phyloP scores from a whole-genome alignment of 2,888 invertebrate genomes.

The Sinopyrophorus schimmeli region DNA sequence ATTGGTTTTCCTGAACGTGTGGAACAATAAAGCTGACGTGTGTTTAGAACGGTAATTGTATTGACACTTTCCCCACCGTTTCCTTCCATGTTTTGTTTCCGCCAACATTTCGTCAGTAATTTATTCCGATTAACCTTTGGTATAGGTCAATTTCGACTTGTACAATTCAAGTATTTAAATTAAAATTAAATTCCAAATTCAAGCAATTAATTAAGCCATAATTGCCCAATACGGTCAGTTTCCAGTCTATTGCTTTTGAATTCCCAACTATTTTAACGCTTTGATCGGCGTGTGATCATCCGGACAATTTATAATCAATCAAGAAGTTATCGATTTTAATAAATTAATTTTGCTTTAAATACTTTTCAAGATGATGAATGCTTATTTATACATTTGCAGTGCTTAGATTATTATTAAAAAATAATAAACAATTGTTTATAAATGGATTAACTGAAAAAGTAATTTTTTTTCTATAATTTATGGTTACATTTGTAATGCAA shows the following conservation, averaged over 20 bases:
- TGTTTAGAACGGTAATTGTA: slow-evolving; percentile 41
- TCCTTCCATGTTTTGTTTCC: slow-evolving; percentile 26
- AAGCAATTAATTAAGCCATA: slow-evolving; percentile 24
- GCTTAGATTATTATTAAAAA: no score
- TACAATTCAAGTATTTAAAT: slow-evolving; percentile 1
- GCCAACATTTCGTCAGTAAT: slow-evolving; percentile 15
- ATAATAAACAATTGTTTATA: no score
- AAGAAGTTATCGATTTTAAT: slow-evolving; percentile 27
- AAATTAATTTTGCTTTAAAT: slow-evolving; percentile 10
- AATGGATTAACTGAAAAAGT: no score
- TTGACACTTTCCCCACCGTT: slow-evolving; percentile 40
- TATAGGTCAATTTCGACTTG: neutral
- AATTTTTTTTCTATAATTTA: no score
- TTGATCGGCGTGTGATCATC: slow-evolving; percentile 24
- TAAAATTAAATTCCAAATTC: slow-evolving; percentile 14
- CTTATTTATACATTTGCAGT: no score
- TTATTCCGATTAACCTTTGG: slow-evolving; percentile 11
- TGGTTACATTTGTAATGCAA: no score
- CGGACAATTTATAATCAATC: slow-evolving; percentile 34
- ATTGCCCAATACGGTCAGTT: slow-evolving; percentile 20
- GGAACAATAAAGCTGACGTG: slow-evolving; percentile 43
- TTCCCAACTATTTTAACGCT: slow-evolving; percentile 27
- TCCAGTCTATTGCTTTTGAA: slow-evolving; percentile 22
- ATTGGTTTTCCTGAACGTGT: slow-evolving; percentile 44
- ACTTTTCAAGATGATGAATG: no score